phyloP scores from a whole-genome alignment of 2,113 vertebrate genomes.

The Andinoacara biseriatus region DNA sequence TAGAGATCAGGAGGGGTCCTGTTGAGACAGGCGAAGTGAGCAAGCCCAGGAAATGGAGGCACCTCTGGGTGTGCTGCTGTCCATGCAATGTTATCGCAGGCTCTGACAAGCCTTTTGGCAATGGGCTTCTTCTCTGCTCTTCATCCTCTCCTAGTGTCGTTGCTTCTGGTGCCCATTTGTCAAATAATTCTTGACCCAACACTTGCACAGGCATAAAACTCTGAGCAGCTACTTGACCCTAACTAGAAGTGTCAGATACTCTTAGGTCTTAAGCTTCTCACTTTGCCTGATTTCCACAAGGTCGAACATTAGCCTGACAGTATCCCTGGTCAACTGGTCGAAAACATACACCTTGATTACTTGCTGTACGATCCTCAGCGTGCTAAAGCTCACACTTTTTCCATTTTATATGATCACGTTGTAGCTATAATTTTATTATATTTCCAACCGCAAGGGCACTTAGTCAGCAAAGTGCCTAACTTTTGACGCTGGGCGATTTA shows the following conservation, averaged over 20 bases:
- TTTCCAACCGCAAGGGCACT: no score
- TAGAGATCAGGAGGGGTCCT: conserved; percentile 53
- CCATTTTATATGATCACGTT: no score
- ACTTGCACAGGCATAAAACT: conserved; percentile 7
- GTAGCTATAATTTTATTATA: no score
- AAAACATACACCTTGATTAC: not conserved
- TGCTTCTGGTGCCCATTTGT: conserved; percentile 59
- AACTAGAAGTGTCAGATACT: conserved; percentile 53
- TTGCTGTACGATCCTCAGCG: not conserved
- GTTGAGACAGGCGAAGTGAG: conserved; percentile 70
- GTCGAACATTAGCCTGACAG: conserved; percentile 28
- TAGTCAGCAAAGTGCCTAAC: no score
- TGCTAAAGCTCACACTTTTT: no score
- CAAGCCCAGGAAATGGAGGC: conserved; percentile 59
- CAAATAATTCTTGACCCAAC: conserved; percentile 46
- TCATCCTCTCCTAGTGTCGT: conserved; percentile 33
- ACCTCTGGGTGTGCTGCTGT: conserved; percentile 72
- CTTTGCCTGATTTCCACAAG: conserved; percentile 34
- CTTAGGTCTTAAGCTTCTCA: conserved; percentile 31
- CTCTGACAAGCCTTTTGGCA: conserved; percentile 74
- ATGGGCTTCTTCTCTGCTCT: conserved; percentile 35
- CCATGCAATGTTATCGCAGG: conserved; percentile 68
- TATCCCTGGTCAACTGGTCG: not conserved
- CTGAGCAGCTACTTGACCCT: conserved; percentile 37
- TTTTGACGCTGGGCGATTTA: no score